Evolutionary conservation across 1,140 invertebrate genomes (phyloP), one percentile per base, ranked within the genome.

Genomic region (Mamestra configurata): DNA sequence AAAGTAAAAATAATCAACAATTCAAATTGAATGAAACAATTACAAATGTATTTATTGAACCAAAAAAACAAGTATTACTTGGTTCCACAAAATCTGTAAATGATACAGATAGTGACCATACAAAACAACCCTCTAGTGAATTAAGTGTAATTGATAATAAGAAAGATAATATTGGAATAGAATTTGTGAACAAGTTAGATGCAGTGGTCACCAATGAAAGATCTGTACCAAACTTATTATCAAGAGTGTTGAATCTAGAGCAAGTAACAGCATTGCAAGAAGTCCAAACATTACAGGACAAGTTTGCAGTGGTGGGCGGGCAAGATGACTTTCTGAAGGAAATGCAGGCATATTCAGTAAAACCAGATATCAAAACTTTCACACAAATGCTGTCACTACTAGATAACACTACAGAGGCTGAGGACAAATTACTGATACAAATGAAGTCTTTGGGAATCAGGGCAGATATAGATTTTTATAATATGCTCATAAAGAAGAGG

Each of bases 401-500:
- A 77, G 97, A 98, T 5, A 92, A 96, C 66, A 97, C 96, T 37
- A 86, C 89, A 71, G 90, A 95, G 57, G 96, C 96, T 35, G 98
- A 99, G 93, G 94, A 97, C 82, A 95, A 96, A 82, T 84, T 98
- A 7, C 80, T 98, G 6, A 80, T 88, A 46, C 88, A 95, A 24
- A 96, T 98, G 87, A 95, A 96, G 68, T 88, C 93, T 70, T 90
- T 95, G 43, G 92, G 96, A 13, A 88, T 98, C 0, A 95, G 95
- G 84, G 92, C 97, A 0, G 98, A 99, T 93, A 96, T 97, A 46
- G 96, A 97, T 88, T 98, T 99, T 89, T 98, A 96, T 84, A 99
- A 99, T 93, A 96, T 97, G 89, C 93, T 99, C 15, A 98, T 99
- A 64, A 98, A 97, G 86, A 98, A 97, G 88, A 95, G 97, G 72